A percentile compares a stretch with the other conserved stretches of the same genome.
Conservation (phyloP, 64 coral and sea anemone species). For the Montipora foliosa region DNA sequence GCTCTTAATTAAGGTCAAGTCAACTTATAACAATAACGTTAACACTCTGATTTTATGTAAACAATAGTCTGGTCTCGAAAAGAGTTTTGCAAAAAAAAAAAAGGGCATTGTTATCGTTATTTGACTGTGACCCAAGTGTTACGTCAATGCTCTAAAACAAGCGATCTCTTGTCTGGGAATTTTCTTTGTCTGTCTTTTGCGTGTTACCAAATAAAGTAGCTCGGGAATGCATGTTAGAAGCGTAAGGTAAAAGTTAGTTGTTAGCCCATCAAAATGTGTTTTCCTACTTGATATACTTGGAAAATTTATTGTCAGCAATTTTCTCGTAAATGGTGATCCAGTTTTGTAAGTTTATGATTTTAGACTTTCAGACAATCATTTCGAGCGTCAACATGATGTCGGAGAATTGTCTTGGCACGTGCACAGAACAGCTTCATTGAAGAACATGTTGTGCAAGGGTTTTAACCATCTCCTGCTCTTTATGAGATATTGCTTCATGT, state of each 20-base stretch:
- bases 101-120: neutral
- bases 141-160: neutral
- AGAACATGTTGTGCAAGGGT: neutral
- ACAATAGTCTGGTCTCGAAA: conserved; percentile 20
- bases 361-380: no score
- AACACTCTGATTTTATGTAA: neutral
- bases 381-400: no score
- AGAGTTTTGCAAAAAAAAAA: neutral
- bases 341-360: no score
- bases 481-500: neutral
- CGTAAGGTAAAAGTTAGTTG: neutral
- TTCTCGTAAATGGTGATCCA: neutral
- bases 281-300: neutral
- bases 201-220: neutral
- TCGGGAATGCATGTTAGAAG: neutral
- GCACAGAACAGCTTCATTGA: no score
- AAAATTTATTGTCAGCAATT: neutral
- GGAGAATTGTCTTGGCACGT: no score
- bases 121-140: neutral
- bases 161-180: neutral
- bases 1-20: conserved; percentile 14
- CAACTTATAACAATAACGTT: neutral
- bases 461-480: neutral
- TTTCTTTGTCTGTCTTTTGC: conserved; percentile 29
- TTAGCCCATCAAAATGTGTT: neutral